phyloP scores from a whole-genome alignment of 2,888 invertebrate genomes.

The Miltochrista miniata region DNA sequence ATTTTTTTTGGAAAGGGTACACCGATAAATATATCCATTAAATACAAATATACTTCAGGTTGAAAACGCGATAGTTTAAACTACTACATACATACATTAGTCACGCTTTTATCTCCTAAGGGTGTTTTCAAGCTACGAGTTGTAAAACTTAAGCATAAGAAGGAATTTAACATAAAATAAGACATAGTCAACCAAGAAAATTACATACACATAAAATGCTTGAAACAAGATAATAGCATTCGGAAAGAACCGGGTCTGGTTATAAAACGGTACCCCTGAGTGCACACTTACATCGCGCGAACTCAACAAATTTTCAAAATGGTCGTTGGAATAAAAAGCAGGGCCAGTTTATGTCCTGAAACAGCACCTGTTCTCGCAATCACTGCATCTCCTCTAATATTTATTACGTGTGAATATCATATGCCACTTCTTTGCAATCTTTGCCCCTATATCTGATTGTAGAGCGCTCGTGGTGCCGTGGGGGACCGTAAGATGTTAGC shows the following conservation, averaged over 20 bases:
- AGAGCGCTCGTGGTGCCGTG: slow-evolving; percentile 45
- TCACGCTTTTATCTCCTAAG: no score
- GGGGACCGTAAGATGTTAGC: slow-evolving; percentile 42
- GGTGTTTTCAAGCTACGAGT: no score
- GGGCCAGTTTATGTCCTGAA: slow-evolving; percentile 47
- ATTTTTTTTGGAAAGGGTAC: no score
- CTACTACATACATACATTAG: no score
- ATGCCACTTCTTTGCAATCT: slow-evolving; percentile 58
- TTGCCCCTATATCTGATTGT: slow-evolving; percentile 57
- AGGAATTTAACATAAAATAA: neutral
- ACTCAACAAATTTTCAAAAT: slow-evolving; percentile 49
- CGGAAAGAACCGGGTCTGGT: slow-evolving; percentile 24
- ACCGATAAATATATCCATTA: no score
- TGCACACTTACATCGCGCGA: slow-evolving; percentile 49
- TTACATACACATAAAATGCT: slow-evolving; percentile 11
- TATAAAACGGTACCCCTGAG: slow-evolving; percentile 48
- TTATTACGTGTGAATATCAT: slow-evolving; percentile 81
- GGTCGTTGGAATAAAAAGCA: slow-evolving; percentile 50
- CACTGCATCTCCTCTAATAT: slow-evolving; percentile 81
- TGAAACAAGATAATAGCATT: slow-evolving; percentile 24
- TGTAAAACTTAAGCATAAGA: no score
- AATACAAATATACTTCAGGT: no score
- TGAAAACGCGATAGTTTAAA: no score
- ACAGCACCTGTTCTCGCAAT: slow-evolving; percentile 75
- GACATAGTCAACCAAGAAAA: slow-evolving; percentile 1